Evolutionary conservation across 2,888 invertebrate species (phyloP), one percentile per base, ranked within the genome.

Genomic region (Phalera bucephala): DNA sequence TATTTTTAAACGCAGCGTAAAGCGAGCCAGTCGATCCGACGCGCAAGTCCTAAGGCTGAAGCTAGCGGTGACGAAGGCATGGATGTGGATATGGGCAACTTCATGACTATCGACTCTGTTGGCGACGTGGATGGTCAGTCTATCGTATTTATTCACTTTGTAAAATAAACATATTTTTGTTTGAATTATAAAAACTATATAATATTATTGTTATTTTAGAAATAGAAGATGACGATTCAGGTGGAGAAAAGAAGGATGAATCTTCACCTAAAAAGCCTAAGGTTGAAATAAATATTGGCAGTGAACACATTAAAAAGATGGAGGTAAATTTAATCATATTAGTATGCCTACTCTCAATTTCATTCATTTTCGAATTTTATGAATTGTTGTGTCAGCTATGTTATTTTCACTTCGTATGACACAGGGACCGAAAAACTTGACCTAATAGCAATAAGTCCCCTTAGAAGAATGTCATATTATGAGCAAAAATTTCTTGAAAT

Each of bases 31-130:
- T 50, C 74, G 0, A 66, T 65, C 4, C 78, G 79, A 1, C 80
- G 80, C n/a, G 77, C 67, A 2, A 88, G 90, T 33, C 91, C 91
- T 1, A 91, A 91, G 51, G 92, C 91, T 27, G 93, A 91, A 10
- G 94, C 91, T 35, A 91, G 91, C 41, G 94, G 93, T 12, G 94
- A 94, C 55, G 93, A 93, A 52, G 92, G 92, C 30, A 93, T 94
- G 77, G 94, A 94, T 71, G 92, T 94, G 2, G 94, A 95, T 81
- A 88, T 96, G 50, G 95, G 95, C 52, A 95, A 95, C 69, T 96
- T 96, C 69, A 94, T 95, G 91, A 96, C 96, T 0, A 91, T 96
- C n/a, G 96, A 96, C 79, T 96, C 96, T 2, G 95, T 96, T 17
- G 96, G 96, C 4, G 95, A 95, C 78, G 94, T 95, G 13, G 95